These are phyloP conservation scores for Fregetta grallaria DNA, from an alignment of 2,113 vertebrate genomes.

Conservation along the genomic window DNA sequence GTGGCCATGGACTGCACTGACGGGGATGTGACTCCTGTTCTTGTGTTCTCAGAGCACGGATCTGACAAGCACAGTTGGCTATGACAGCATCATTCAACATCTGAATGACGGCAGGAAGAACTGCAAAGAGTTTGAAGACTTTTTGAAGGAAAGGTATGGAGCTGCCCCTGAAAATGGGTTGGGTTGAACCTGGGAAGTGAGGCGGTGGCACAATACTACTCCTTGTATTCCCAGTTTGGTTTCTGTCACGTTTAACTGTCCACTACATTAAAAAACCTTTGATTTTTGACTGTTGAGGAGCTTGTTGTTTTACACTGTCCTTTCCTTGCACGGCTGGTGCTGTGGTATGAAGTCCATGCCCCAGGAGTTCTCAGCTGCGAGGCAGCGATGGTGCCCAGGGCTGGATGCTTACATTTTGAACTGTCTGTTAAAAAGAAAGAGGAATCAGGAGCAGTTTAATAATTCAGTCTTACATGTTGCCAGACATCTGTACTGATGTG, in stretches of 20 bases:
- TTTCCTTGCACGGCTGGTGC: neutral
- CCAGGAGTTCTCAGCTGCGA: neutral
- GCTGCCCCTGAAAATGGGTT: fast-evolving
- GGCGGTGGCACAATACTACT: neutral
- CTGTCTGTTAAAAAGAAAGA: neutral
- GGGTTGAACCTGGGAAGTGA: neutral
- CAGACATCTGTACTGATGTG: neutral
- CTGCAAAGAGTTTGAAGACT: slow-evolving; percentile 96
- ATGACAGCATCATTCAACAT: slow-evolving; percentile 88
- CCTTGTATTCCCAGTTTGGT: neutral
- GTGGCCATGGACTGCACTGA: neutral
- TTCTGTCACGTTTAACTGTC: neutral
- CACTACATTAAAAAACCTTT: neutral
- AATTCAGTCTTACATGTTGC: neutral
- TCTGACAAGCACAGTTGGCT: slow-evolving; percentile 84
- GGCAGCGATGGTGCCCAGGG: neutral
- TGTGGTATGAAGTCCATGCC: neutral
- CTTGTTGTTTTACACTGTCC: neutral
- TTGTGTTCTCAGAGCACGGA: slow-evolving; percentile 79
- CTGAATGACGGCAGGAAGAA: slow-evolving; percentile 90
- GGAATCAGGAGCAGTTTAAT: neutral
- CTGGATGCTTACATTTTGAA: neutral
- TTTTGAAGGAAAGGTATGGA: slow-evolving; percentile 92
- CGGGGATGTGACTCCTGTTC: neutral
- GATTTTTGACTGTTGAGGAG: neutral